phyloP scores from a whole-genome alignment of 2,797 vertebrate species.

The Chaunax sp. region DNA sequence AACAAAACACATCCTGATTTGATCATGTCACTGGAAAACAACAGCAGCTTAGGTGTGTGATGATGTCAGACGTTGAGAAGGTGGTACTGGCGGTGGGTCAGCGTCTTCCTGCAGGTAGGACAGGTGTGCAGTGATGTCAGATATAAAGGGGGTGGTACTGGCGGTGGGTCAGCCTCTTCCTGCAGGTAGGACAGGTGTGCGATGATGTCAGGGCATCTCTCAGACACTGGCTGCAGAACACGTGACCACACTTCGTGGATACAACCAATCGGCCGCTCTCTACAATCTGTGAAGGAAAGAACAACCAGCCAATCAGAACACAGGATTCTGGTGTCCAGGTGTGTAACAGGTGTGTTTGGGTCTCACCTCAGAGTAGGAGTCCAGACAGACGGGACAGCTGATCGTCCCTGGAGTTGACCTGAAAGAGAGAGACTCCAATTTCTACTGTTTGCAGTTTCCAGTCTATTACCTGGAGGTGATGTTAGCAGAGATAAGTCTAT shows the following conservation, averaged over 20 bases:
- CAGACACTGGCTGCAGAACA: conserved; percentile 97
- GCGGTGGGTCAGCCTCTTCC: conserved; percentile 92
- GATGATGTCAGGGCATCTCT: conserved; percentile 88
- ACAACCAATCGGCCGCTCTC: conserved; percentile 92
- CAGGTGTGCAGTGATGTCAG: conserved; percentile 88
- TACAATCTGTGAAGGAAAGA: conserved; percentile 82
- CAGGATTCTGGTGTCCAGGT: not conserved
- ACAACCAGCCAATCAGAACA: not conserved
- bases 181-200: conserved; percentile 93
- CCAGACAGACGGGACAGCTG: conserved; percentile 94
- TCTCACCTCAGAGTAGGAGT: conserved; percentile 91
- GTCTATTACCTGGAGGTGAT: conserved; percentile 12
- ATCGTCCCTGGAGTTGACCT: conserved; percentile 83
- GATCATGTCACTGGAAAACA: conserved; percentile 1
- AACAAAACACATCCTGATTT: conserved; percentile 9
- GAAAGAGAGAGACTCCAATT: conserved; percentile 4
- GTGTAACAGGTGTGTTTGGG: not conserved
- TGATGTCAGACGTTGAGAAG: conserved; percentile 90
- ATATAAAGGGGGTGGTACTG: conserved; percentile 97
- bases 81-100: conserved; percentile 92
- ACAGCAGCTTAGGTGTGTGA: not conserved
- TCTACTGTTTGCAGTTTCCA: not conserved
- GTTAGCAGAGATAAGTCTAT: not conserved
- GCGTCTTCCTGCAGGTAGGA: conserved; percentile 94
- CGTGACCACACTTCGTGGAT: conserved; percentile 94